Percentiles rank a stretch among this genome's conserved stretches.
Conservation (phyloP, 2,113 vertebrate genomes). For the Mesoclemmys tuberculata region DNA sequence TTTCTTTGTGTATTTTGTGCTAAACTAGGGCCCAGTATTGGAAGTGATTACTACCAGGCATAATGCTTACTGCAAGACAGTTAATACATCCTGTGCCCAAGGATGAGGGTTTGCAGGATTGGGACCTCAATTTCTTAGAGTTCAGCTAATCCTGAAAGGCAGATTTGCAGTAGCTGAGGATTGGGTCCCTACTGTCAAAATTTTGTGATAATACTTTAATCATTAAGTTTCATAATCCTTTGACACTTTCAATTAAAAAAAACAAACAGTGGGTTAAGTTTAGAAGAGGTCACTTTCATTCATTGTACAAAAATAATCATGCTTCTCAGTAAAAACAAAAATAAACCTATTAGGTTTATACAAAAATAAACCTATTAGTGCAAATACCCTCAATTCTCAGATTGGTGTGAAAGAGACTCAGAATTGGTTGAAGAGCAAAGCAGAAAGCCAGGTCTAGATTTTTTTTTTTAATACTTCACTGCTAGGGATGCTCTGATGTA, state of each 20-base stretch:
- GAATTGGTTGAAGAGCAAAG: neutral
- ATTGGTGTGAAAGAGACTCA: neutral
- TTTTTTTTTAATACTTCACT: neutral
- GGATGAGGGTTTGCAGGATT: neutral
- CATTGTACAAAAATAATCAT: neutral
- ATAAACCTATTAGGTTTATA: neutral
- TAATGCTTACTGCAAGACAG: neutral
- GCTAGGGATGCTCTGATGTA: neutral
- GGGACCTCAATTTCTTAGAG: neutral
- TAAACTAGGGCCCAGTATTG: neutral
- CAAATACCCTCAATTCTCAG: neutral
- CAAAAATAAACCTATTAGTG: neutral
- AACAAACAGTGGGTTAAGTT: neutral
- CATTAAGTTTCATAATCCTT: neutral
- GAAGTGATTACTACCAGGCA: rapidly evolving
- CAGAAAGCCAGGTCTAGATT: neutral
- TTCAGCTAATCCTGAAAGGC: neutral
- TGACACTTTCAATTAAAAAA: neutral
- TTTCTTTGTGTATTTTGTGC: neutral
- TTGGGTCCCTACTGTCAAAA: neutral
- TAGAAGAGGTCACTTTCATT: neutral
- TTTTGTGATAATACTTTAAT: neutral
- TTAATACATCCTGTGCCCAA: neutral
- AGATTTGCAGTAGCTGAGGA: neutral
- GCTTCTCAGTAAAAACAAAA: neutral